Base-by-base conservation (phyloP, 2,113 vertebrate genomes). In the Nycticorax nycticorax region DNA sequence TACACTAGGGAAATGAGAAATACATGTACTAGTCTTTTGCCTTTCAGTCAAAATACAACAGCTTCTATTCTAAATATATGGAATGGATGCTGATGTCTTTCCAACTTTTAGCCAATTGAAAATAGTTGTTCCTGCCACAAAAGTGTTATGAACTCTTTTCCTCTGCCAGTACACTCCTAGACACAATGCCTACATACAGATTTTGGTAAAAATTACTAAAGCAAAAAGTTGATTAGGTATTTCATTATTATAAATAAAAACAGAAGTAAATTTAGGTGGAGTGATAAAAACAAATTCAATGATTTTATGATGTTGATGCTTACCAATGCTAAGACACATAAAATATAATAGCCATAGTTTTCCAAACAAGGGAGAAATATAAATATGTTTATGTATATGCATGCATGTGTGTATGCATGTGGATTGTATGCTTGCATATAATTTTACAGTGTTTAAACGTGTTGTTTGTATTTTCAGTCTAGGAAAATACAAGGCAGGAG, bases 381-480 rank as follows among this genome's bases (percentile, higher is more conserved):
- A 27, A 6, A 43, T 19, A 5, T 6, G 0, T 9, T 2, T 28
- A 18, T 12, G 8, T 1, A 35, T 41, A 22, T 10, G 9, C 12
- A 47, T 22, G 14, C 28, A 64, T 18, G 27, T 14, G 9, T 56
- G 6, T 39, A 85, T 17, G 23, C 22, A 64, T 53, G 7, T 15
- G 19, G 16, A 45, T 72, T 95, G 88, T 59, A 41, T 13, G 28
- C 6, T 63, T 84, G 50, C n/a, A 23, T 76, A 39, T 41, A 1
- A n/a, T 45, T 68, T 90, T 41, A 32, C 4, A 28, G 4, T 22
- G 41, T 33, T 74, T 55, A 83, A 53, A 66, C 53, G 3, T 3
- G 2, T 15, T 68, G 19, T 43, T 74, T 22, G 6, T 67, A 32
- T 87, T 92, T 56, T 78, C 53, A 80, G 12, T 28, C 32, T 22